Conservation (phyloP, 2,888 invertebrate species). For the Cryptocephalus primarius region DNA sequence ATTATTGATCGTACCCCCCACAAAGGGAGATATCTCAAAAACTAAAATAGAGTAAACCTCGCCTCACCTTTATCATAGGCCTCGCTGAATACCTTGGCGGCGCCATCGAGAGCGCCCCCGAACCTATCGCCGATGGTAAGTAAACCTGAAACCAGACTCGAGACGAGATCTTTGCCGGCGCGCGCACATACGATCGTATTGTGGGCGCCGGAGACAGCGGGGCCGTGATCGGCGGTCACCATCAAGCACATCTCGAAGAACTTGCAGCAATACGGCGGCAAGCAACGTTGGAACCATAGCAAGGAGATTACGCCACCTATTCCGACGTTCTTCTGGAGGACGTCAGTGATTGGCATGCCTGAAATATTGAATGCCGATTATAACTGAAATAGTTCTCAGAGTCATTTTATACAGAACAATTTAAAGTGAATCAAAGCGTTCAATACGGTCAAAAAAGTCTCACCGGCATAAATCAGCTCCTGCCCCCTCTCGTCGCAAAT, state of each 20-base stretch:
- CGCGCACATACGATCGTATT: constrained; percentile 97
- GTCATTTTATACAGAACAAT: too few relatives aligned
- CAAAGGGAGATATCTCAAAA: too few relatives aligned
- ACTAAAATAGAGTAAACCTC: too few relatives aligned
- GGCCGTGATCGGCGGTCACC: constrained; percentile 98
- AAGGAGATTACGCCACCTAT: constrained; percentile 96
- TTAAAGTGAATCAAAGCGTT: too few relatives aligned
- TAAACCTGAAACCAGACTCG: constrained; percentile 89
- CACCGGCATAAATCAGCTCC: constrained; percentile 93
- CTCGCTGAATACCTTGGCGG: constrained; percentile 93
- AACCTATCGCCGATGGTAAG: constrained; percentile 98
- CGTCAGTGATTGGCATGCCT: constrained; percentile 72
- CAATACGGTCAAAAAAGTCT: too few relatives aligned
- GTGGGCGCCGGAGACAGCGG: constrained; percentile 91
- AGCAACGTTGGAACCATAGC: constrained; percentile 95
- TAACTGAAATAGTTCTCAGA: too few relatives aligned
- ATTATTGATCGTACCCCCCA: too few relatives aligned
- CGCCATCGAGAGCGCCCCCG: constrained; percentile 97
- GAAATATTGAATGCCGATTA: constrained; percentile 30
- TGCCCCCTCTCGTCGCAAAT: constrained; percentile 99
- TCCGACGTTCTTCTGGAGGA: constrained; percentile 89
- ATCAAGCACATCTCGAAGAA: constrained; percentile 99
- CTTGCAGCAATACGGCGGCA: constrained; percentile 89
- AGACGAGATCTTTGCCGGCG: constrained; percentile 97
- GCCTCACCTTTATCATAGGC: constrained; percentile 76